phyloP scores from a whole-genome alignment of 30 jellyfish, hydroid and myxozoan species.

The Aurelia sp. region DNA sequence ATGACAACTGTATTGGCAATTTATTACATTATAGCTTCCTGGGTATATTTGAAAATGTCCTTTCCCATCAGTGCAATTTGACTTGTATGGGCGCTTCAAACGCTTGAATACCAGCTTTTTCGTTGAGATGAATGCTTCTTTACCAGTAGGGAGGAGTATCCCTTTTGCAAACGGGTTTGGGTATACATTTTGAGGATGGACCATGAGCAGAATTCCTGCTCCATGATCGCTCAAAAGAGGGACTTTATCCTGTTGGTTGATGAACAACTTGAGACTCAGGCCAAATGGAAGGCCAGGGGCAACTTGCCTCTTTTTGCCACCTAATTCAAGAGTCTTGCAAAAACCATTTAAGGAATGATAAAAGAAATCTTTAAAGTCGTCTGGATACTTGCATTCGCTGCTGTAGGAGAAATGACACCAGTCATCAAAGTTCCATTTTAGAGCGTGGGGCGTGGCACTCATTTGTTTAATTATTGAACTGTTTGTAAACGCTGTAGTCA shows the following conservation, averaged over 20 bases:
- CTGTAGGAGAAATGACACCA: constrained; percentile 10
- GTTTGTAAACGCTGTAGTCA: background rate
- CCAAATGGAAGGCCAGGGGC: constrained; percentile 18
- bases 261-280: background rate
- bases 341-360: constrained; percentile 1
- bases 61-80: constrained; percentile 3
- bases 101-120: background rate
- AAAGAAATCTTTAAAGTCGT: constrained; percentile 1
- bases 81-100: background rate
- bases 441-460: background rate
- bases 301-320: background rate
- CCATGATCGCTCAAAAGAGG: background rate
- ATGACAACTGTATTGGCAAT: constrained; percentile 8
- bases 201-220: background rate
- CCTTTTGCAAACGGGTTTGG: constrained; percentile 10
- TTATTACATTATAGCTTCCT: background rate
- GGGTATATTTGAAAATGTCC: constrained; percentile 14
- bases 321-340: background rate
- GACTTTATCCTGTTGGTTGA: background rate
- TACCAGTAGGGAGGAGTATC: background rate
- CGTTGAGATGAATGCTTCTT: background rate
- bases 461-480: background rate
- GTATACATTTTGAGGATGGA: constrained; percentile 1
- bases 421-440: constrained; percentile 11
- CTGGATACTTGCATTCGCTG: background rate